Base-by-base conservation (phyloP, 2,888 invertebrate genomes). In the Tricholauxania praeusta region DNA sequence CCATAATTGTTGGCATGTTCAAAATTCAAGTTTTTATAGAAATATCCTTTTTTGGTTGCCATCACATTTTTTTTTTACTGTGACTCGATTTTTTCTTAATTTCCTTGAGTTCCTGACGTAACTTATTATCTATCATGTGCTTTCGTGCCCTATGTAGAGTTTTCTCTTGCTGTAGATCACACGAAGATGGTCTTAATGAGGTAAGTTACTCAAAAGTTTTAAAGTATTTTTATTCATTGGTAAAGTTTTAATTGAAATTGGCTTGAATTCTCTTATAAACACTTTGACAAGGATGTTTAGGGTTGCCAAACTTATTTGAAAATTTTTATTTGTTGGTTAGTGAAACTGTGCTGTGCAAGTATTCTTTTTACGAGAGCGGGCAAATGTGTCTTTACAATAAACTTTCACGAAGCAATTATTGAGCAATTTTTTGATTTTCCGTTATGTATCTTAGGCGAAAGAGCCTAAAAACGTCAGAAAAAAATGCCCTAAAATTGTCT, bases 121-220 rank as follows among this genome's bases (percentile, higher is more conserved):
- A 52, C 15, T 15, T 32, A 39, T n/a, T n/a, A 63, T 39, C 19
- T 39, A 63, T 39, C 19, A 70, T 70, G 70, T 70, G 70, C 17
- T 52, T 70, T 19, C 70, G 63, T 53, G 63, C 39, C 14, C 53
- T 70, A 47, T 52, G 53, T 53, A 52, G 22, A 52, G 19, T 12
- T 19, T 14, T 70, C 15, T 53, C 81, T 68, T 79, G 80, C 74
- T 85, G 84, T 73, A 82, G 80, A 80, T 72, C 78, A 68, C 72
- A 65, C 81, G 80, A 81, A 75, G 82, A 81, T 73, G 84, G 82
- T 70, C 78, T 83, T 68, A 83, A 85, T 82, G 87, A 86, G 87
- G 87, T 87, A 82, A 87, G 84, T 73, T 32, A 57, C 59, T 39
- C 19, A 49, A 19, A 48, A 66, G 19, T 63, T 53, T 14, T 12